Percentiles rank a stretch among this genome's conserved stretches.
Conservation (phyloP, 2,888 invertebrate genomes). For the Pocota personata region DNA sequence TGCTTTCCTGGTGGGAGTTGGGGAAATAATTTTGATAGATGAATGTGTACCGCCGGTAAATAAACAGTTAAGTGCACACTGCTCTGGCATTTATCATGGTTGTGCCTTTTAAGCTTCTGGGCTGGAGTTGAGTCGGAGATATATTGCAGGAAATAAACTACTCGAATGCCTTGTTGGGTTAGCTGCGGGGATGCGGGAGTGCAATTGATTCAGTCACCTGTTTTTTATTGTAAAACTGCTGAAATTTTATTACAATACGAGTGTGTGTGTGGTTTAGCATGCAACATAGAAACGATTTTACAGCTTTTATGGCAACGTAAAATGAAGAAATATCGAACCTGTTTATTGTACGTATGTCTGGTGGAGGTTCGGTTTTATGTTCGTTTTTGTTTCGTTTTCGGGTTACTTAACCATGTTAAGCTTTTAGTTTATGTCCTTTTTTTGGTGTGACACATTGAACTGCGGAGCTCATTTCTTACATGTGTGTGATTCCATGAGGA, state of each 20-base stretch:
- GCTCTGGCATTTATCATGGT: constrained; percentile 13
- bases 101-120: not conserved
- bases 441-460: not conserved
- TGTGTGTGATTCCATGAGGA: not conserved
- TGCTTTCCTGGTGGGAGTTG: not conserved
- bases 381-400: not conserved
- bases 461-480: constrained; percentile 14
- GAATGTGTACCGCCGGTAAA: constrained; percentile 42
- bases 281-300: not conserved
- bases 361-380: not conserved
- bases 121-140: constrained; percentile 15
- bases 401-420: constrained; percentile 13
- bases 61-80: constrained; percentile 21
- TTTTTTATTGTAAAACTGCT: constrained; percentile 25
- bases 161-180: not conserved
- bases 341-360: not conserved
- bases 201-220: constrained; percentile 51
- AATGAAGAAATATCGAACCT: constrained; percentile 37
- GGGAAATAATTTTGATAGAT: constrained; percentile 54
- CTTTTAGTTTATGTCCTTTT: constrained; percentile 8
- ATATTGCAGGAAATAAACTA: constrained; percentile 42
- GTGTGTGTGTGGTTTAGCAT: not conserved
- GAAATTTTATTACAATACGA: not conserved
- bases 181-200: not conserved
- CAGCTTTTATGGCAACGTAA: not conserved